Base-by-base conservation (phyloP, 2,888 invertebrate genomes). In the Gandaritis pyraliata region DNA sequence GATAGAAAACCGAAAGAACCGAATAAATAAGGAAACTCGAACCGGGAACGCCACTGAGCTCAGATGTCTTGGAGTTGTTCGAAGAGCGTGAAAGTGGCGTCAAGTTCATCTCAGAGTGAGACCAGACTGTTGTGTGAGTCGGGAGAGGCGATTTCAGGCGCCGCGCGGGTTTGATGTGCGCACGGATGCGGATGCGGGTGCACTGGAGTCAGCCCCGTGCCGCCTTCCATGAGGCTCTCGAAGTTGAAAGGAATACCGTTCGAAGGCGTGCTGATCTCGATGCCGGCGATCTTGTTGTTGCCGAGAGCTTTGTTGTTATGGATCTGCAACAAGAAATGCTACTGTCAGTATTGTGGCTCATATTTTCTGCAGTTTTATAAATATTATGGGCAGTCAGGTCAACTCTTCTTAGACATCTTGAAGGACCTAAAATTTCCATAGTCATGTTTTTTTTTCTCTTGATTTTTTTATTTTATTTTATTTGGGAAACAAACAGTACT, bases 161-260 rank as follows among this genome's bases (percentile, higher is more conserved):
- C 94, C 82, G 94, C 94, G 79, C 96, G 94, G 81, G 95, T 95
- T 85, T 97, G 96, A 70, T 95, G 95, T 65, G 96, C 95, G 89
- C 96, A 97, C 23, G 96, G 96, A 58, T 95, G 95, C 94, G 89
- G 88, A 78, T 89, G 90, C 33, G 89, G 88, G 77, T 89, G 89
- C 38, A 97, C 96, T 0, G 98, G 98, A 7, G 98, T 98, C 51
- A 98, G 92, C 0, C 98, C 98, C 1, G 98, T 97, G 76, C 98
- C 97, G 53, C 97, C 97, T 75, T 97, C 97, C 96, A 98, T 97
- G 64, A 98, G 93, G 72, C 97, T 97, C 78, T 98, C 98, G 84
- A 97, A 98, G 87, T 97, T 97, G 88, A 98, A 97, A 73, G 95
- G 95, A 71, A 97, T 95, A 53, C 97, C 98, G 75, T 95, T 95